Base-by-base conservation (phyloP, 2,113 vertebrate genomes). In the Ciconia boyciana region DNA sequence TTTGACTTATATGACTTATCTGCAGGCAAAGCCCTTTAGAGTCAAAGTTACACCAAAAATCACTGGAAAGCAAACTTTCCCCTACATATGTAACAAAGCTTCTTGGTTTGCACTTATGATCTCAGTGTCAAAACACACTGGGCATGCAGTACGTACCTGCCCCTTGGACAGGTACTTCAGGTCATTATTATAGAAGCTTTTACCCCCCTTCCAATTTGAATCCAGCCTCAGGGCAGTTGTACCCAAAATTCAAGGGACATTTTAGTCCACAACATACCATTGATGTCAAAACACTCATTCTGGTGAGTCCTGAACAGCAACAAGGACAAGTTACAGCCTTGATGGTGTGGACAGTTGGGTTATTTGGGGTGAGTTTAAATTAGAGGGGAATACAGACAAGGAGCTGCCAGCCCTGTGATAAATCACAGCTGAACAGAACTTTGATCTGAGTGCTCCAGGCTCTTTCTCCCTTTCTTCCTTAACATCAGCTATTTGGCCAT, bases 401-500 rank as follows among this genome's bases (percentile, higher is more conserved):
- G 60, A 87, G 60, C 71, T 94, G 76, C 69, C 88, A 92, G 29
- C 6, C 43, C 72, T 62, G 39, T 70, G 85, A 94, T 80, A 90
- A 86, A 92, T 95, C 90, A 89, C 83, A 81, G 68, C 68, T 54
- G 60, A 84, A 89, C 39, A 74, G 39, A 83, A 87, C 96, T 92
- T 95, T 77, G 88, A 94, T 78, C 44, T 52, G 65, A 71, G 44
- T 34, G 83, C 90, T 96, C 64, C 80, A 66, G 69, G 80, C 80
- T 82, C 76, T 87, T 55, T 71, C 54, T 34, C 29, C 15, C 28
- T 36, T 18, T 48, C 60, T 90, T 87, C 68, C 46, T 74, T 46
- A 74, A 41, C 48, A 90, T 44, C 48, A 89, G 39, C 72, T 83
- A 48, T 41, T 64, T 80, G 74, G 39, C 61, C 36, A 20, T 24